Base-by-base conservation (phyloP, 92 coral and sea anemone genomes). In the Epizoanthus scotinus region DNA sequence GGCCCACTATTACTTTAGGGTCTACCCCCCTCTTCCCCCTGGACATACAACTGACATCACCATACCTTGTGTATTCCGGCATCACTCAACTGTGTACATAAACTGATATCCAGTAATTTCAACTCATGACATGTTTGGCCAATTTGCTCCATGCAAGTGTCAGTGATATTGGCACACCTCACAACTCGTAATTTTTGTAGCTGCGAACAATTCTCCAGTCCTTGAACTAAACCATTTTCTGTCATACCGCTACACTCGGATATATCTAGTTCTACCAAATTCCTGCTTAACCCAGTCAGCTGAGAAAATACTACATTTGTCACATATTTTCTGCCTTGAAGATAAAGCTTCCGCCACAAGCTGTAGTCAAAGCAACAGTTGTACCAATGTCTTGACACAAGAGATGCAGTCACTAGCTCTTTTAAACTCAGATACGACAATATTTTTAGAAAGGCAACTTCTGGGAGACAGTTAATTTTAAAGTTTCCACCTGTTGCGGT, bases 351-450 rank as follows among this genome's bases (percentile, higher is more conserved):
- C 31, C 84, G 73, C 99, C 99, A 96, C 22, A 96, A 72, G 49
- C 92, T 65, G 0, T 98, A 92, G 60, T 96, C 98, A 12, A 79
- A 78, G 56, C 91, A 85, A 57, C 89, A 85, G 59, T 77, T 79
- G 7, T 86, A 78, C 93, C 94, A 91, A 17, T 79, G 86, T 74
- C 86, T 96, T 24, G 89, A 93, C 44, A 96, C 99, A 58, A 89
- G 82, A 29, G 94, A 85, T 8, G 84, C 79, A 49, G 84, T 68
- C 1, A 95, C 91, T 40, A 91, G 82, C 38, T 94, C 89, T 55
- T 81, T 78, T 54, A 88, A 82, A 63, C 68, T 84, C 13, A 96
- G 89, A 81, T 83, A 93, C 26, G 94, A 87, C 78, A 96, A 82
- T 20, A 96, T 82, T 50, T 68, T 86, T 25, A 96, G 69, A 50